Evolutionary conservation across 2,797 vertebrate species (phyloP).

Genomic region (Austrolebias charrua): DNA sequence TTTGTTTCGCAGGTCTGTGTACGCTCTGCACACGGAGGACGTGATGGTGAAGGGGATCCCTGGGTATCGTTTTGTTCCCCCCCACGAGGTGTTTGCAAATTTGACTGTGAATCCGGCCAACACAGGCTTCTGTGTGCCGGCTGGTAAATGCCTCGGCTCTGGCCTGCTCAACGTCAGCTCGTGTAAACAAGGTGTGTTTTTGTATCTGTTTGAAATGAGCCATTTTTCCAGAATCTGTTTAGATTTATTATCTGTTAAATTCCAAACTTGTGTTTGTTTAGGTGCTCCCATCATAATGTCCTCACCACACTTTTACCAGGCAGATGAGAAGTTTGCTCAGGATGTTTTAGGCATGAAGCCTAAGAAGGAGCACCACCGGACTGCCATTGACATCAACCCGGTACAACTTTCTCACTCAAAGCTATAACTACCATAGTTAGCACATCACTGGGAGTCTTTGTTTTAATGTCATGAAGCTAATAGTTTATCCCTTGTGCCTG

Average conservation of each 20-base stretch:
- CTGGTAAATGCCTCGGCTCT: conserved; percentile 86
- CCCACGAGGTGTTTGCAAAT: conserved; percentile 86
- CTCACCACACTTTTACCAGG: conserved; percentile 95
- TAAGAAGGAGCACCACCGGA: conserved; percentile 86
- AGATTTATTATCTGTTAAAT: background rate
- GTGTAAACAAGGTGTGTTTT: conserved; percentile 86
- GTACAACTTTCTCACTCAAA: conserved; percentile 71
- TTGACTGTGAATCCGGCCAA: conserved; percentile 84
- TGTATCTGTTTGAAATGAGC: too few relatives aligned
- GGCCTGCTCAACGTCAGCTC: conserved; percentile 89
- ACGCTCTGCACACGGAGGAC: conserved; percentile 84
- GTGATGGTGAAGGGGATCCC: conserved; percentile 81
- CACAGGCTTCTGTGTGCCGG: conserved; percentile 89
- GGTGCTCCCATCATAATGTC: conserved; percentile 94
- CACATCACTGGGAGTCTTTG: too few relatives aligned
- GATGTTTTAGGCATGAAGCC: conserved; percentile 88
- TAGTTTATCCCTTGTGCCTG: too few relatives aligned
- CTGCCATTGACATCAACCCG: conserved; percentile 87
- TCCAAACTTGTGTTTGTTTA: conserved; percentile 50
- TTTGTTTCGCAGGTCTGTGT: conserved; percentile 83
- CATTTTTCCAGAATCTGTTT: background rate
- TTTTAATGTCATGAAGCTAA: too few relatives aligned
- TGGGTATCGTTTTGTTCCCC: conserved; percentile 86
- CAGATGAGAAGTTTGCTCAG: conserved; percentile 81
- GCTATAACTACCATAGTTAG: too few relatives aligned